phyloP scores from a whole-genome alignment of 2,888 invertebrate species.

The Ephialtes manifestator region DNA sequence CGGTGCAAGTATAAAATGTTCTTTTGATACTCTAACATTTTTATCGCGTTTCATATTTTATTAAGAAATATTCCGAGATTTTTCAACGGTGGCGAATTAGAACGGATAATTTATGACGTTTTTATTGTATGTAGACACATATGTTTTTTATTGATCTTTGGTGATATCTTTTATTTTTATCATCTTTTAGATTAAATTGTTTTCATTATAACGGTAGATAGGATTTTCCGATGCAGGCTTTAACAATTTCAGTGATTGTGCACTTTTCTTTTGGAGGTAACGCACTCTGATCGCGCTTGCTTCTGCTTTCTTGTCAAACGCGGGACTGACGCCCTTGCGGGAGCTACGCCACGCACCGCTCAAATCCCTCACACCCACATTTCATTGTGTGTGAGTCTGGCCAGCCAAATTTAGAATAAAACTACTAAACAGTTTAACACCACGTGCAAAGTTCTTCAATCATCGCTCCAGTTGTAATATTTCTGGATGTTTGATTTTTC shows the following conservation, averaged over 20 bases:
- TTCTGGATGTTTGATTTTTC: neutral
- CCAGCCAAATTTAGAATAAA: constrained; percentile 66
- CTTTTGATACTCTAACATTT: neutral
- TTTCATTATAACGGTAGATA: neutral
- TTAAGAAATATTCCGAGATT: neutral
- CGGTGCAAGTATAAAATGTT: neutral
- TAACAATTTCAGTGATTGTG: neutral
- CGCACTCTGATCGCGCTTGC: constrained; percentile 11
- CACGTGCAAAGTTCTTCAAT: neutral
- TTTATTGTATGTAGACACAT: neutral
- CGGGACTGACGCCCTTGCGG: constrained; percentile 50
- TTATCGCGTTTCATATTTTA: neutral
- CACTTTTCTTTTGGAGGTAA: neutral
- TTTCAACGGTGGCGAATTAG: neutral
- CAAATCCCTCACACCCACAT: constrained; percentile 50
- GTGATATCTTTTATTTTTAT: neutral
- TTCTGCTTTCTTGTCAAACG: constrained; percentile 54
- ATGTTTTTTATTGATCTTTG: neutral
- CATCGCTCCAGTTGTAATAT: neutral
- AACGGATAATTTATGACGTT: neutral
- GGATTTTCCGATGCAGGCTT: neutral
- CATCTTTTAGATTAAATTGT: neutral
- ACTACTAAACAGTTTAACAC: constrained; percentile 42
- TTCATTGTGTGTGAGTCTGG: constrained; percentile 51
- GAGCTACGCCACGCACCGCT: constrained; percentile 34